These are phyloP conservation scores for Virgularia gustaviana DNA, from an alignment of 92 coral and sea anemone genomes.

Conservation along the genomic window DNA sequence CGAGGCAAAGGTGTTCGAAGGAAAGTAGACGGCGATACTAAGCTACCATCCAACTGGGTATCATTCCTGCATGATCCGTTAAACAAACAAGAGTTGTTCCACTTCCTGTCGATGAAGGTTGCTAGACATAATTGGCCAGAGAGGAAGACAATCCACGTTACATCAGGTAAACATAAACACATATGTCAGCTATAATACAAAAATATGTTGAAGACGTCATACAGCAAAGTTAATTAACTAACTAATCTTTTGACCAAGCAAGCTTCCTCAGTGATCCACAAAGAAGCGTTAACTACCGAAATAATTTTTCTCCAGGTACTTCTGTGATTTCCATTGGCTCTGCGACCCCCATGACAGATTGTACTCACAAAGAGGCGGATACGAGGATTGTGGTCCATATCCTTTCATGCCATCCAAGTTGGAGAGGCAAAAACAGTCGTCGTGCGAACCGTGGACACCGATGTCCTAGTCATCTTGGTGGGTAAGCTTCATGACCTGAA, in stretches of 20 bases:
- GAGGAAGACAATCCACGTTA: constrained; percentile 25
- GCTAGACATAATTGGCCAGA: constrained; percentile 29
- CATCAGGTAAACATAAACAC: constrained; percentile 27
- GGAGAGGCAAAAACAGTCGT: constrained; percentile 3
- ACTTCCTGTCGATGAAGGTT: constrained; percentile 26
- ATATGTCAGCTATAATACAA: not conserved
- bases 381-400: constrained; percentile 44
- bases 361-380: constrained; percentile 44
- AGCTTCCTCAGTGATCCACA: not conserved
- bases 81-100: constrained; percentile 44
- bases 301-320: constrained; percentile 1
- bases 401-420: constrained; percentile 12
- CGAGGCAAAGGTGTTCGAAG: constrained; percentile 48
- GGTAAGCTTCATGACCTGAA: constrained; percentile 36
- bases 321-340: constrained; percentile 14
- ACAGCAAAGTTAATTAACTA: constrained; percentile 6
- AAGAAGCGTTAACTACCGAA: constrained; percentile 2
- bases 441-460: constrained; percentile 34
- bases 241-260: constrained; percentile 3
- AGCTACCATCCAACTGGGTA: constrained; percentile 23
- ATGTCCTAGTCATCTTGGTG: constrained; percentile 35
- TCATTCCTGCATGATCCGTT: constrained; percentile 27
- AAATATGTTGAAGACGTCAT: constrained; percentile 10
- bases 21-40: constrained; percentile 40
- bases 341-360: constrained; percentile 17